Evolutionary conservation across 2,113 vertebrate genomes (phyloP).

Genomic region (Trematocara variabile): DNA sequence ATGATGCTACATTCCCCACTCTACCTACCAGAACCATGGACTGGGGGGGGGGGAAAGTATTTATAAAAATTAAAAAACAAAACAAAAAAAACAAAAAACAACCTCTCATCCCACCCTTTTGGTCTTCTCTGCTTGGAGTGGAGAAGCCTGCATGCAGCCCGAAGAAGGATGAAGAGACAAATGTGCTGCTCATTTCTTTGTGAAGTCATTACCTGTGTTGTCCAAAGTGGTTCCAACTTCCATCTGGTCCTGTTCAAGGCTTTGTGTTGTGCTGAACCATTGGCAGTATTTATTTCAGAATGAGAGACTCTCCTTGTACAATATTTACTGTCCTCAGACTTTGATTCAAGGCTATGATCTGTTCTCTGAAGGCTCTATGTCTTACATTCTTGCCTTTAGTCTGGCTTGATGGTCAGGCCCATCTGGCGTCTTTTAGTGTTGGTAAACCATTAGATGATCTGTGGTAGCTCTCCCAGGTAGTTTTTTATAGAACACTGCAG

Average conservation of each 20-base stretch:
- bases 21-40: constrained; percentile 36
- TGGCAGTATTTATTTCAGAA: constrained; percentile 51
- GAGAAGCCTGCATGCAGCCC: constrained; percentile 68
- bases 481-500: constrained; percentile 38
- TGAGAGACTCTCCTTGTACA: background rate
- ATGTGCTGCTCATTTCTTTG: constrained; percentile 50
- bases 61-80: background rate
- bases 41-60: background rate
- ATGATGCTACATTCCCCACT: constrained; percentile 44
- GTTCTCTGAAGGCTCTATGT: constrained; percentile 15
- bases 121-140: constrained; percentile 24
- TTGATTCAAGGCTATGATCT: constrained; percentile 22
- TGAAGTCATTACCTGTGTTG: constrained; percentile 44
- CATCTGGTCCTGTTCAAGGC: constrained; percentile 25
- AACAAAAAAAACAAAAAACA: background rate
- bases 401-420: constrained; percentile 15
- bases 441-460: constrained; percentile 1
- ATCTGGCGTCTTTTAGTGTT: constrained; percentile 4
- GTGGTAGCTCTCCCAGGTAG: constrained; percentile 1
- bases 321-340: constrained; percentile 32
- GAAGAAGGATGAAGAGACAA: constrained; percentile 48
- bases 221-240: constrained; percentile 23
- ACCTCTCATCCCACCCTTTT: constrained; percentile 22
- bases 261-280: constrained; percentile 42
- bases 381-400: constrained; percentile 54